These are phyloP conservation scores for Choreutis nemorana DNA, from an alignment of 2,888 invertebrate species.

Conservation along the genomic window DNA sequence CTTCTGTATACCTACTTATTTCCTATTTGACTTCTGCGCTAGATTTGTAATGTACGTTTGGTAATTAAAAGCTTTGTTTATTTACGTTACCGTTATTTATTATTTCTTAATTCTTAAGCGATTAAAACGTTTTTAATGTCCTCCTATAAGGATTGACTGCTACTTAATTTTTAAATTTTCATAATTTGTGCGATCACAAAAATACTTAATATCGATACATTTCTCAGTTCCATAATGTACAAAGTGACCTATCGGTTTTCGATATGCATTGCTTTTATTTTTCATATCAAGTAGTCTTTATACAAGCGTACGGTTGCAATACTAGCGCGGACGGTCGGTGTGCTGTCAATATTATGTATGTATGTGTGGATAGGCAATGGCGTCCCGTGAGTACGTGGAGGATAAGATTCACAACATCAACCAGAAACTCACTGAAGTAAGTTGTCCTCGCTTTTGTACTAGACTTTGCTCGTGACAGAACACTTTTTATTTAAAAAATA, in stretches of 20 bases:
- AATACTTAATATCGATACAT: too few relatives aligned
- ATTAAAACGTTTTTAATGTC: too few relatives aligned
- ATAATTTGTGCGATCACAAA: too few relatives aligned
- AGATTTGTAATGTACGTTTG: constrained; percentile 53
- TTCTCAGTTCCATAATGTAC: too few relatives aligned
- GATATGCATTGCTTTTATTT: too few relatives aligned
- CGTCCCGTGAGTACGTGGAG: constrained; percentile 75
- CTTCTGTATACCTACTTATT: constrained; percentile 37
- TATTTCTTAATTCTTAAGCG: too few relatives aligned
- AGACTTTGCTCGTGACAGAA: constrained; percentile 23
- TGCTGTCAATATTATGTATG: constrained; percentile 48
- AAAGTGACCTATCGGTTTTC: too few relatives aligned
- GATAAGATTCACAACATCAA: constrained; percentile 77
- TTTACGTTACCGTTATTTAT: constrained; percentile 7
- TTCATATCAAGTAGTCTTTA: constrained; percentile 2
- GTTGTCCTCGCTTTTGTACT: constrained; percentile 36
- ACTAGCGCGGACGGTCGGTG: constrained; percentile 36
- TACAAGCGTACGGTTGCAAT: constrained; percentile 40
- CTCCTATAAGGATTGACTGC: too few relatives aligned
- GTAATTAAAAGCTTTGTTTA: constrained; percentile 9
- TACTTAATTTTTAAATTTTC: too few relatives aligned
- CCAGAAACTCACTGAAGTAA: constrained; percentile 78
- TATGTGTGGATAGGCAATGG: constrained; percentile 72
- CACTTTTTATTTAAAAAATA: background rate
- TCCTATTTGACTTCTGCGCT: constrained; percentile 29